Base-by-base conservation (phyloP, 2,888 invertebrate genomes). In the Oligia strigilis region DNA sequence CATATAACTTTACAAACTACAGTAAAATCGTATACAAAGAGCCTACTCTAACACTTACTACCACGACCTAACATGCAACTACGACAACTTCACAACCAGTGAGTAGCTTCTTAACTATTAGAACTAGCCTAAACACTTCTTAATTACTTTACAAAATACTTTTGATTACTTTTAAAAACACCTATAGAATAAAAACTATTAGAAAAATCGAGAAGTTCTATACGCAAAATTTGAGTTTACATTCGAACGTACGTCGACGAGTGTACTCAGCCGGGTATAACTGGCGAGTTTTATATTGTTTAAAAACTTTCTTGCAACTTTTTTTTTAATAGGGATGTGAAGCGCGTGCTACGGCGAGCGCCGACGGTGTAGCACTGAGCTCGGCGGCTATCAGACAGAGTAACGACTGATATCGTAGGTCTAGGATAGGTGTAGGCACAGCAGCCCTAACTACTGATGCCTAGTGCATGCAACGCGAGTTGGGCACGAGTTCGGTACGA, bases 281-380 rank as follows among this genome's bases (percentile, higher is more conserved):
- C 43, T 60, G 77, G 69, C 77, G 55, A 81, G 85, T 78, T 83
- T 36, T 72, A 67, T 49, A 75, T 72, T 73, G 83, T 82, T 84
- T 78, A 66, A 81, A 82, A 84, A 87, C 78, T 85, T 88, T 81
- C 58, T 80, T 82, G 55, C 23, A 87, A 84, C 83, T 86, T 85
- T 86, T 75, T 83, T 76, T 80, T n/a, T n/a, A 72, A 72, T 75
- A 72, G 71, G 64, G 40, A 81, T 83, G 78, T 86, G 74, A 84
- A 89, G 92, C 95, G 93, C 96, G 97, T 97, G 96, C 94, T 93
- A 88, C 95, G 91, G 90, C 90, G 89, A 76, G 91, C 94, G 93
- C 89, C 92, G 94, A 92, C 94, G 92, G 92, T 91, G 88, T 93
- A 90, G 94, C 92, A 96, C 96, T 96, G 96, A 95, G 92, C 93